These are phyloP conservation scores for Gracilinanus agilis DNA, from an alignment of 2,113 vertebrate genomes.

Conservation along the genomic window DNA sequence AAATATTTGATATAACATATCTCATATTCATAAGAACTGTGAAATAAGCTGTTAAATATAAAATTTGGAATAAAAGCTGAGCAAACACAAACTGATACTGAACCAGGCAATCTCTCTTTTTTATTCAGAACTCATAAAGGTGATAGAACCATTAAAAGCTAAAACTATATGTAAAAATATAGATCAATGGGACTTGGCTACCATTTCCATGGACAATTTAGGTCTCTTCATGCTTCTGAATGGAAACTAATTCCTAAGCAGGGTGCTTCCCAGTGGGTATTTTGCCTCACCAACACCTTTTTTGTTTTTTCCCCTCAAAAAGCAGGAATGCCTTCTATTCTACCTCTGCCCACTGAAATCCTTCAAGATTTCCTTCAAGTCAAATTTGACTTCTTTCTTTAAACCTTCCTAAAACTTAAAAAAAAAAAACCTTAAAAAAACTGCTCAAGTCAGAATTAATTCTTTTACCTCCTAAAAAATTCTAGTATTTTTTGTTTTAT, in stretches of 20 bases:
- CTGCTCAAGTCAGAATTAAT: background rate
- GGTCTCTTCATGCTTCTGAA: background rate
- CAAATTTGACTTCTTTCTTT: background rate
- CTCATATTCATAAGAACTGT: background rate
- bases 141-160: background rate
- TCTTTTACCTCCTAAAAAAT: background rate
- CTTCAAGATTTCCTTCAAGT: no score
- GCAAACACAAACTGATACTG: background rate
- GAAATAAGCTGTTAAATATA: background rate
- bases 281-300: background rate
- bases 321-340: background rate
- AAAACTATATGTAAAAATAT: background rate
- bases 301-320: background rate
- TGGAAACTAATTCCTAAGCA: background rate
- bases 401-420: background rate
- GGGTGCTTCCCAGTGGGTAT: background rate
- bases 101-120: background rate
- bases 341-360: background rate
- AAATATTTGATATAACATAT: background rate
- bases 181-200: background rate
- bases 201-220: background rate
- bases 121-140: background rate
- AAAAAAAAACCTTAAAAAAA: no score
- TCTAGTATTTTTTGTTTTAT: background rate
- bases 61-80: background rate